Percentiles rank a stretch among this genome's conserved stretches.
Evolutionary conservation across 2,888 invertebrate genomes (phyloP).

Genomic region (Melieria crassipennis): DNA sequence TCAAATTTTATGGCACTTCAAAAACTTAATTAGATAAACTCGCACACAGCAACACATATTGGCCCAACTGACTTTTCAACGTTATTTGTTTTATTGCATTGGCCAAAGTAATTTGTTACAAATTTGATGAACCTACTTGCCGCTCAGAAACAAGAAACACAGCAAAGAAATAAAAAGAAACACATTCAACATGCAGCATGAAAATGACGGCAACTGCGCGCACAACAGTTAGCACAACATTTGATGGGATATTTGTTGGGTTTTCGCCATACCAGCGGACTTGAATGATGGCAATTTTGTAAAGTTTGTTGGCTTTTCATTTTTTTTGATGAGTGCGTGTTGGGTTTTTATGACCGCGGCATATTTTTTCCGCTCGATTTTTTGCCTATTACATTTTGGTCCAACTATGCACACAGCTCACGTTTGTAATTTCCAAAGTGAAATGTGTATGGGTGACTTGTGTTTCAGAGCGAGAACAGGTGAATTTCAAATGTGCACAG

Average conservation of each 20-base stretch:
- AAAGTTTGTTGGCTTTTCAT: slow-evolving; percentile 36
- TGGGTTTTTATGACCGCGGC: slow-evolving; percentile 42
- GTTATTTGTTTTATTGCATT: slow-evolving; percentile 45
- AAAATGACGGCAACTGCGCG: slow-evolving; percentile 4
- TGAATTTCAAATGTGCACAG: neutral
- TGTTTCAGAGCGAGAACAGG: neutral
- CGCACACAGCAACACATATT: slow-evolving; percentile 39
- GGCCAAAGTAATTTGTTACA: slow-evolving; percentile 56
- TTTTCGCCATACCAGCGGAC: neutral
- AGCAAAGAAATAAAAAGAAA: too few relatives aligned
- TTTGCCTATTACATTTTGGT: neutral
- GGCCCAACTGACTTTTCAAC: neutral
- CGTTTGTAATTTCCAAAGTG: slow-evolving; percentile 32
- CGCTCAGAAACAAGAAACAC: too few relatives aligned
- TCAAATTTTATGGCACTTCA: slow-evolving; percentile 63
- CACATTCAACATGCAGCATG: neutral
- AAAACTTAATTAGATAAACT: slow-evolving; percentile 61
- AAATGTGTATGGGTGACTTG: neutral
- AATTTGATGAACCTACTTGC: slow-evolving; percentile 55
- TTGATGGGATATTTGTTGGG: slow-evolving; percentile 1
- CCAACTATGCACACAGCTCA: slow-evolving; percentile 24
- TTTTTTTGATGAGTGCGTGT: slow-evolving; percentile 40
- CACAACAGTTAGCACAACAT: slow-evolving; percentile 36
- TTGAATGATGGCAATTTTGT: slow-evolving; percentile 26
- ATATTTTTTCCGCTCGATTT: neutral